Percentiles rank a stretch among this genome's conserved stretches.
Evolutionary conservation across 2,797 vertebrate species (phyloP).

Genomic region (Aeoliscus strigatus): DNA sequence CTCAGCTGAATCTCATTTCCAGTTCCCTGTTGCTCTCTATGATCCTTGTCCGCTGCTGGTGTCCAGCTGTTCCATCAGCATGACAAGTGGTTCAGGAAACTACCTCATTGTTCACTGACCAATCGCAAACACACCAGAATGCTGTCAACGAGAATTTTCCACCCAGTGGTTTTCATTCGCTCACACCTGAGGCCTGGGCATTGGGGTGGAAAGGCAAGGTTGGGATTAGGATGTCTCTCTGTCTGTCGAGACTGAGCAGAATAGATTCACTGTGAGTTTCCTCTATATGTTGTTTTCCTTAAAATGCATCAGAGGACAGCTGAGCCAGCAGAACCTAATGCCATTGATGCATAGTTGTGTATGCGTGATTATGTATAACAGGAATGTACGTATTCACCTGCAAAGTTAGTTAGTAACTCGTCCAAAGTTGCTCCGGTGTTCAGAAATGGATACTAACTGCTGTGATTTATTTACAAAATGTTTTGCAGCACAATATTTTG

Average conservation of each 20-base stretch:
- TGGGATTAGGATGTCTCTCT: constrained; percentile 60
- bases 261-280: constrained; percentile 43
- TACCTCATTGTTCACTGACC: constrained; percentile 75
- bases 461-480: constrained; percentile 22
- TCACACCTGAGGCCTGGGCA: constrained; percentile 61
- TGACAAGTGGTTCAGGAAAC: constrained; percentile 71
- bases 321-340: constrained; percentile 52
- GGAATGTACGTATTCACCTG: too few species aligned
- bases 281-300: constrained; percentile 53
- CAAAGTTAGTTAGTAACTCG: too few species aligned
- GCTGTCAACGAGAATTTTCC: constrained; percentile 70
- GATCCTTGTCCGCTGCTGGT: constrained; percentile 54
- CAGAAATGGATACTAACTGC: constrained; percentile 29
- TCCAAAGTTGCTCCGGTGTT: constrained; percentile 22
- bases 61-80: constrained; percentile 73
- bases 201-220: constrained; percentile 55
- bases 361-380: too few species aligned
- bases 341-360: constrained; percentile 54
- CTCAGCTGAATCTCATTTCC: constrained; percentile 58
- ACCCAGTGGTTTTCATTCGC: constrained; percentile 68
- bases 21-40: constrained; percentile 47
- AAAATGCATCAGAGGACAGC: constrained; percentile 55
- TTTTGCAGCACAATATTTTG: constrained; percentile 33
- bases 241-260: constrained; percentile 60
- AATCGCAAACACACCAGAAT: constrained; percentile 68